Evolutionary conservation across 2,797 vertebrate species (phyloP).

Genomic region (Cottoperca gobio): DNA sequence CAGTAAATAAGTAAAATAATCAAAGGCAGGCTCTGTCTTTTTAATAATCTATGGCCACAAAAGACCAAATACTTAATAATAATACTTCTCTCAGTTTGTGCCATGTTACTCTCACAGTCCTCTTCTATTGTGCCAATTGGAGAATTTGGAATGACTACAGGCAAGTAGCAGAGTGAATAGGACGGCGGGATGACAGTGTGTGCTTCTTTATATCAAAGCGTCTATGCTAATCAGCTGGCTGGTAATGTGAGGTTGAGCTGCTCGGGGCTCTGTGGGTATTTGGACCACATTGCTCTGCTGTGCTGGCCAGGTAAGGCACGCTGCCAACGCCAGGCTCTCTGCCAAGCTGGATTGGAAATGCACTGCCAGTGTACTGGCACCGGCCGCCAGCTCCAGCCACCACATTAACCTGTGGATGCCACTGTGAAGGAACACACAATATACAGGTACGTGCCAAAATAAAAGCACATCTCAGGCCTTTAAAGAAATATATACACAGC

Average conservation of each 20-base stretch:
- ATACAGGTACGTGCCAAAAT: constrained; percentile 10
- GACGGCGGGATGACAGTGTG: constrained; percentile 54
- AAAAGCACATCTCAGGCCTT: constrained; percentile 7
- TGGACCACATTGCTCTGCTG: constrained; percentile 60
- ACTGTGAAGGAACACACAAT: constrained; percentile 38
- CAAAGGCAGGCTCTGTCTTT: constrained; percentile 2
- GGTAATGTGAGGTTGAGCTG: constrained; percentile 67
- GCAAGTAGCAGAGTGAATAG: constrained; percentile 38
- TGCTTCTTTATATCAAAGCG: constrained; percentile 73
- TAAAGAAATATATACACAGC: background rate
- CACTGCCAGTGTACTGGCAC: constrained; percentile 35
- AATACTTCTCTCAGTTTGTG: constrained; percentile 28
- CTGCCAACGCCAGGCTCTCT: constrained; percentile 60
- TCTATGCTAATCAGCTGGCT: constrained; percentile 76
- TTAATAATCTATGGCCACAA: constrained; percentile 26
- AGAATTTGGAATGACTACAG: constrained; percentile 58
- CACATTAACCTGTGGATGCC: constrained; percentile 63
- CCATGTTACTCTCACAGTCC: constrained; percentile 31
- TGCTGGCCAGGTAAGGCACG: constrained; percentile 61
- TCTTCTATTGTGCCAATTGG: constrained; percentile 48
- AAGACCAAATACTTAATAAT: constrained; percentile 37
- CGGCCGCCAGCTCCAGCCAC: constrained; percentile 34
- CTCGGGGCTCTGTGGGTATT: constrained; percentile 66
- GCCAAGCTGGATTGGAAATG: constrained; percentile 61
- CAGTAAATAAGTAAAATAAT: background rate